Evolutionary conservation across 1,140 invertebrate species (phyloP), one percentile per base, ranked within the genome.

Genomic region (Pseudoatta argentina): DNA sequence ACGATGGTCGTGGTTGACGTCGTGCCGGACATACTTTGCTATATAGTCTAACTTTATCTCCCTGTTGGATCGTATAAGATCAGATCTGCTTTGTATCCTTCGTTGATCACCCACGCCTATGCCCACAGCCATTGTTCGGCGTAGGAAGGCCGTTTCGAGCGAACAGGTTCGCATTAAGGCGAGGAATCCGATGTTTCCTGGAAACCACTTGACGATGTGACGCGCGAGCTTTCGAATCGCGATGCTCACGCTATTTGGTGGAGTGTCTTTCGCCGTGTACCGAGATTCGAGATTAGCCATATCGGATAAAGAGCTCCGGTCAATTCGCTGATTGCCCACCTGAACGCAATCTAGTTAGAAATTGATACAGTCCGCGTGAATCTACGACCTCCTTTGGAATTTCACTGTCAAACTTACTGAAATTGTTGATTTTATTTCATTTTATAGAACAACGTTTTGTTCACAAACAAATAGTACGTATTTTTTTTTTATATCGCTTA

Each of bases 21-120:
- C 27, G 44, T 77, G 57, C 39, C 61, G 44, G 61, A 79, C 44
- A 79, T 18, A 30, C 34, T 24, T 71, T 21, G 66, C 66, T 18
- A 64, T 61, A 57, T 34, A 27, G 59, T 39, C 82, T 57, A 81
- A 21, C 55, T 53, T 55, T 86, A 88, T 88, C 83, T 69, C 30
- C 6, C 18, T 16, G 57, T 57, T 67, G 55, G 48, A 90, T 90
- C 86, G 79, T 85, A 90, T 89, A 89, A 90, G 79, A 81, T 89
- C 79, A 81, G 75, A 90, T 89, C 86, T 73, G 57, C 61, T 87
- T 87, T 75, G 75, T 85, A 90, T 89, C 48, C 73, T 83, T 78
- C 51, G 86, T 83, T 61, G 79, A 87, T 90, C 89, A 90, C 89
- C 89, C 88, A 90, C 88, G 89, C 88, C 87, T 64, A 55, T 87